Evolutionary conservation across 2,113 vertebrate species (phyloP).

Genomic region (Saccopteryx leptura): DNA sequence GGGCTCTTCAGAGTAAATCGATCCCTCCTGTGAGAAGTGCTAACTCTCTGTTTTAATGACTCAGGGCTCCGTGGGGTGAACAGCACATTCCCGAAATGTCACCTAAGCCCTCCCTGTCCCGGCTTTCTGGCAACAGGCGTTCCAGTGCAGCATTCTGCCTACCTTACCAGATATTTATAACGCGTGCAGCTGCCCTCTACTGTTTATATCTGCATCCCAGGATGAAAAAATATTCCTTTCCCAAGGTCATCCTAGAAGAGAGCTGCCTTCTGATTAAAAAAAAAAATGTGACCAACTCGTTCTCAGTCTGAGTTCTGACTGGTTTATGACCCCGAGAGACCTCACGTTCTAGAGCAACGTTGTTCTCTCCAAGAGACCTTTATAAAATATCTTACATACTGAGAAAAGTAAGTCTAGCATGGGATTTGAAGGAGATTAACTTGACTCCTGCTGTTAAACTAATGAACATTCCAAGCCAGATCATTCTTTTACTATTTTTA

Average conservation of each 20-base stretch:
- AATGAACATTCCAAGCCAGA: slow-evolving; percentile 66
- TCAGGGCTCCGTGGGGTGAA: slow-evolving; percentile 29
- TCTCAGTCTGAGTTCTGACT: neutral
- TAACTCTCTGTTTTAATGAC: slow-evolving; percentile 60
- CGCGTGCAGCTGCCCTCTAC: slow-evolving; percentile 51
- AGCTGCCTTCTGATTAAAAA: slow-evolving; percentile 38
- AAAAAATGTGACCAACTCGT: slow-evolving; percentile 20
- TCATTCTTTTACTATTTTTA: slow-evolving; percentile 61
- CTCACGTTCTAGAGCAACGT: slow-evolving; percentile 49
- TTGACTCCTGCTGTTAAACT: slow-evolving; percentile 63
- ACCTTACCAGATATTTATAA: slow-evolving; percentile 66
- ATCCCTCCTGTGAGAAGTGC: slow-evolving; percentile 35
- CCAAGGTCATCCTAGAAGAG: slow-evolving; percentile 61
- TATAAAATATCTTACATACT: slow-evolving; percentile 36
- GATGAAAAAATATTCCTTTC: slow-evolving; percentile 27
- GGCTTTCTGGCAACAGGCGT: slow-evolving; percentile 21
- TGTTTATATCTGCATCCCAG: neutral
- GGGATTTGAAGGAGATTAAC: slow-evolving; percentile 48
- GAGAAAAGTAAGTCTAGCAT: slow-evolving; percentile 37
- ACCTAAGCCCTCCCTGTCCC: neutral
- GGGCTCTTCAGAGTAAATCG: slow-evolving; percentile 59
- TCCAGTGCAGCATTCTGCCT: slow-evolving; percentile 23
- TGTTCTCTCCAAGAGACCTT: slow-evolving; percentile 30
- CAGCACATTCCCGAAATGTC: slow-evolving; percentile 57
- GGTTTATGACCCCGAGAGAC: neutral